Conservation (phyloP, 1,140 invertebrate genomes). For the Leguminivora glycinivorella region DNA sequence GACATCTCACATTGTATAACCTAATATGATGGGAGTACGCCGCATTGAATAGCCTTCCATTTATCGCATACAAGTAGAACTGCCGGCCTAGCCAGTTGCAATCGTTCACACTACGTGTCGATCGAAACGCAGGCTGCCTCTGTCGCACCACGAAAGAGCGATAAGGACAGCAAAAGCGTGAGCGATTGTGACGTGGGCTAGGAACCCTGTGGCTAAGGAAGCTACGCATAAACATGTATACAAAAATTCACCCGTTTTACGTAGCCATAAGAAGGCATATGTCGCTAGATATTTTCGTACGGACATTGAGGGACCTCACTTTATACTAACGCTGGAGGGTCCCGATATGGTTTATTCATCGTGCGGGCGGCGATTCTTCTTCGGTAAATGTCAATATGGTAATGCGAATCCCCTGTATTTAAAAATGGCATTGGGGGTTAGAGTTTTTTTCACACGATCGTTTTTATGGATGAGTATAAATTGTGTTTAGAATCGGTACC, state of each 20-base stretch:
- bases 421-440: constrained; percentile 7
- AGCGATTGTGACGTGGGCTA: no score
- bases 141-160: no score
- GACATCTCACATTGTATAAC: neutral
- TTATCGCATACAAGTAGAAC: neutral
- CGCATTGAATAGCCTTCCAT: neutral
- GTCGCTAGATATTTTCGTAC: neutral
- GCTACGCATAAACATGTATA: neutral
- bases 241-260: neutral
- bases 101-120: no score
- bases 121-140: no score
- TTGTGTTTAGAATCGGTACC: no score
- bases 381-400: constrained; percentile 25
- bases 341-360: constrained; percentile 23
- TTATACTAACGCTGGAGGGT: constrained; percentile 19
- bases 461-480: neutral
- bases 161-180: no score
- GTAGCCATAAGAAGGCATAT: neutral
- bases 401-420: constrained; percentile 1
- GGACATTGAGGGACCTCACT: neutral
- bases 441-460: no score
- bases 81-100: no score
- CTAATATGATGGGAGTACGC: neutral
- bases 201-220: no score
- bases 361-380: constrained; percentile 7